Percentiles rank a stretch among this genome's conserved stretches.
Conservation (phyloP, 1,140 invertebrate species). For the Tachypleus tridentatus region DNA sequence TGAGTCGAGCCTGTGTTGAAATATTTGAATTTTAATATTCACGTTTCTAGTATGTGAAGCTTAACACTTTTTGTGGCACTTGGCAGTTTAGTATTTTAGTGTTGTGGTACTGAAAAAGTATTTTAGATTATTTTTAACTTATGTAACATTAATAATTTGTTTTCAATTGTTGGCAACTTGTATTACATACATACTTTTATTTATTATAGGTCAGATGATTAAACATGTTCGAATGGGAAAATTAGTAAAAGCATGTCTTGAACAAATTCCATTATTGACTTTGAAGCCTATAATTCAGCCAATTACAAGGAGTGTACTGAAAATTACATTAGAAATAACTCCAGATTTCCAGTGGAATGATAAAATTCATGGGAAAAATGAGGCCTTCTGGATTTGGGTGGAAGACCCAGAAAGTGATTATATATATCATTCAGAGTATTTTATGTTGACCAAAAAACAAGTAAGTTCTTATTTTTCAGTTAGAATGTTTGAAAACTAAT, state of each 20-base stretch:
- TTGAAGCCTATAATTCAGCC: conserved; percentile 80
- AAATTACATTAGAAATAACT: conserved; percentile 67
- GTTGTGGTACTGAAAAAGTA: too few relatives aligned
- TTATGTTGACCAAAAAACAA: conserved; percentile 75
- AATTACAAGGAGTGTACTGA: conserved; percentile 76
- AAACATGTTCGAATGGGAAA: conserved; percentile 60
- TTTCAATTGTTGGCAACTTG: too few relatives aligned
- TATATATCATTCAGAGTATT: conserved; percentile 94
- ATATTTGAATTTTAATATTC: too few relatives aligned
- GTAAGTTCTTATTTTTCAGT: conserved; percentile 36
- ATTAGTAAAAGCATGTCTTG: conserved; percentile 67
- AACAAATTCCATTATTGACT: conserved; percentile 69
- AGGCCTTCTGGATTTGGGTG: conserved; percentile 96
- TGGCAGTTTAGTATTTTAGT: too few relatives aligned
- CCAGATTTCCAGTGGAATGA: conserved; percentile 87
- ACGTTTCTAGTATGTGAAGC: too few relatives aligned
- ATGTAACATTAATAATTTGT: too few relatives aligned
- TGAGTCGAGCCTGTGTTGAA: too few relatives aligned
- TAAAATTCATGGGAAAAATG: conserved; percentile 72
- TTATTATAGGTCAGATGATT: conserved; percentile 51
- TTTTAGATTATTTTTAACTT: too few relatives aligned
- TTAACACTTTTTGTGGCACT: too few relatives aligned
- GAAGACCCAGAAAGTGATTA: conserved; percentile 86
- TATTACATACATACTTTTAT: conserved; percentile 12
- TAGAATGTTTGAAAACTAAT: too few relatives aligned